These are phyloP conservation scores for Chinchilla lanigera DNA, from an alignment of 2,113 vertebrate species.

Conservation along the genomic window DNA sequence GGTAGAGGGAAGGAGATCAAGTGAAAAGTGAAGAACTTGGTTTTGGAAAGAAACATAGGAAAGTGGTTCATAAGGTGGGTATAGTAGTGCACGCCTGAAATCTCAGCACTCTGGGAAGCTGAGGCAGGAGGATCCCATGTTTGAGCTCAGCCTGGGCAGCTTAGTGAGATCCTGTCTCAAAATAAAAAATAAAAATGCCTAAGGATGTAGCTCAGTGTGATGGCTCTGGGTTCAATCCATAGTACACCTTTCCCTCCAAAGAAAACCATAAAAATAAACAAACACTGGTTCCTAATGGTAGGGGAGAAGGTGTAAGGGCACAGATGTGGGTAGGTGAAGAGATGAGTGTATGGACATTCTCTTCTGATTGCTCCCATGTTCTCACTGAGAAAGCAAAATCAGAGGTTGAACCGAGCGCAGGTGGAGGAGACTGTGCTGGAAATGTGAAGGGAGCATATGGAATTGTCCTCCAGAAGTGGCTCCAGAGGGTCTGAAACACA, in stretches of 20 bases:
- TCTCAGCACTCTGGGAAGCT: background rate
- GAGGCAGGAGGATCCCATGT: background rate
- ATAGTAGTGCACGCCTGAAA: background rate
- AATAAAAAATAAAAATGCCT: background rate
- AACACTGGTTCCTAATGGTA: background rate
- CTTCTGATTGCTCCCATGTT: background rate
- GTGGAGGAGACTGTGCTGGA: background rate
- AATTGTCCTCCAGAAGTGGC: background rate
- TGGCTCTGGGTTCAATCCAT: background rate
- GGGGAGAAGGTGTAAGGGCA: too few relatives aligned
- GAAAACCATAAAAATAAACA: background rate
- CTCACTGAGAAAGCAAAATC: background rate
- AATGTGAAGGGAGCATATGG: background rate
- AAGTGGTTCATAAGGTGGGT: background rate
- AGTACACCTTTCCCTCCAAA: background rate
- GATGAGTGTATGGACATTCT: background rate
- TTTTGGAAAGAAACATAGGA: background rate
- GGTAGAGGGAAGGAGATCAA: background rate
- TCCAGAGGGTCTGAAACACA: background rate
- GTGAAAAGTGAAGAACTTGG: background rate
- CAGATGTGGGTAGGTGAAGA: background rate
- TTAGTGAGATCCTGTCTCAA: background rate
- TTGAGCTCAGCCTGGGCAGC: background rate
- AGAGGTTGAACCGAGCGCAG: background rate
- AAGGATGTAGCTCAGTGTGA: background rate